A percentile compares a stretch with the other conserved stretches of the same genome.
Conservation (phyloP, 2,113 vertebrate species). For the Nanorana parkeri region DNA sequence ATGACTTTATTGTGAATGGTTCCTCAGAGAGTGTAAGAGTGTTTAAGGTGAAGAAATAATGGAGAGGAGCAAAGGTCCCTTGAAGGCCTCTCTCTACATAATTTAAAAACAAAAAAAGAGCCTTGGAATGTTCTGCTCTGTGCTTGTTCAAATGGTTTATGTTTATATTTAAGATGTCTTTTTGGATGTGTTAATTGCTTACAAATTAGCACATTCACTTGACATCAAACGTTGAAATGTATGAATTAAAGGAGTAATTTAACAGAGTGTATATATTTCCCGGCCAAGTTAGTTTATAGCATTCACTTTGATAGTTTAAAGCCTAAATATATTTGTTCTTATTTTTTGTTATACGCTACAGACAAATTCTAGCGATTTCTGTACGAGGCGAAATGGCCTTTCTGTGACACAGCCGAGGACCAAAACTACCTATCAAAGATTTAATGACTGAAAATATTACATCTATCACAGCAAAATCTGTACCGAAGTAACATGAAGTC, state of each 20-base stretch:
- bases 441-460: constrained; percentile 19
- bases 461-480: constrained; percentile 8
- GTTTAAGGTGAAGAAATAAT: constrained; percentile 55
- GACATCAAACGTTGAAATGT: constrained; percentile 51
- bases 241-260: constrained; percentile 49
- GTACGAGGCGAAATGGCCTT: not conserved
- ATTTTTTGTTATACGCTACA: not conserved
- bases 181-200: constrained; percentile 53
- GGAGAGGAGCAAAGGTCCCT: constrained; percentile 38
- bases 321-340: constrained; percentile 15
- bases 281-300: not conserved
- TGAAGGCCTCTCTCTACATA: not conserved
- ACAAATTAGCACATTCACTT: constrained; percentile 42
- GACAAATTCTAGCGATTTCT: constrained; percentile 1
- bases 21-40: constrained; percentile 29
- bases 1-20: constrained; percentile 31
- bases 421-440: constrained; percentile 24
- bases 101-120: constrained; percentile 7
- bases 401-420: not conserved
- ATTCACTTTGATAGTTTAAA: not conserved
- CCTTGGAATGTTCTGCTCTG: constrained; percentile 6
- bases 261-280: constrained; percentile 23
- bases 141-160: not conserved
- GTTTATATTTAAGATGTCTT: constrained; percentile 46
- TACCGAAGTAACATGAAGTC: not conserved